A percentile compares a stretch with the other conserved stretches of the same genome.
Evolutionary conservation across 2,888 invertebrate species (phyloP).

Genomic region (Helobdella robusta): DNA sequence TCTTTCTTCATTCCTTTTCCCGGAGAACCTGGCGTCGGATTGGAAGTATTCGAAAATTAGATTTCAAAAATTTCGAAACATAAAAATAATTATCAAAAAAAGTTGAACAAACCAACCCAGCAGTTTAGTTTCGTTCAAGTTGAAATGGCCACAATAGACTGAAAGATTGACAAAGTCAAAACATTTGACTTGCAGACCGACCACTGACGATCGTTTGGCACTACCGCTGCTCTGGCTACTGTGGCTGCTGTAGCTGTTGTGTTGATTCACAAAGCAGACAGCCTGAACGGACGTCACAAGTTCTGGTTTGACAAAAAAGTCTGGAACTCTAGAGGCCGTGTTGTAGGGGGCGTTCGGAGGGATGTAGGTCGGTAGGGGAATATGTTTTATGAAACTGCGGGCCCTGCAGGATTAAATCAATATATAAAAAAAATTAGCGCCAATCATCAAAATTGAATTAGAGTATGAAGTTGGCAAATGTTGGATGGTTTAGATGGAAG

Average conservation of each 20-base stretch:
- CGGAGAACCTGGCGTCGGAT: background rate
- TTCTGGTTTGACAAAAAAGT: slow-evolving; percentile 82
- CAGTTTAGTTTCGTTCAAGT: background rate
- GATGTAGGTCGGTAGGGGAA: slow-evolving; percentile 75
- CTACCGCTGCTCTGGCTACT: too few species aligned
- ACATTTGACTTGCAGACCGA: background rate
- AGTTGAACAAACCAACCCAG: background rate
- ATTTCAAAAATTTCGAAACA: background rate
- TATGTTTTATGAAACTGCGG: slow-evolving; percentile 2
- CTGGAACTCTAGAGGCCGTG: slow-evolving; percentile 78
- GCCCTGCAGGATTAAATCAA: background rate
- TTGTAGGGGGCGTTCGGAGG: slow-evolving; percentile 75
- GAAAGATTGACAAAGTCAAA: slow-evolving; percentile 6
- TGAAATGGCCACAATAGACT: background rate
- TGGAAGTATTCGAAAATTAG: background rate
- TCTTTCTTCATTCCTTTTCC: background rate
- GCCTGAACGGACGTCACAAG: slow-evolving; percentile 96
- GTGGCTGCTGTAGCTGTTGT: background rate
- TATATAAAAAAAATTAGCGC: background rate
- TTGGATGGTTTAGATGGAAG: background rate
- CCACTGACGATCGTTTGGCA: too few species aligned
- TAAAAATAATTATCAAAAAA: background rate
- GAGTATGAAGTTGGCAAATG: background rate
- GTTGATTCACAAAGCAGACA: too few species aligned
- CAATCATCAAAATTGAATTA: background rate